Base-by-base conservation (phyloP, 1,140 invertebrate genomes). In the Tetragonula clypearis region DNA sequence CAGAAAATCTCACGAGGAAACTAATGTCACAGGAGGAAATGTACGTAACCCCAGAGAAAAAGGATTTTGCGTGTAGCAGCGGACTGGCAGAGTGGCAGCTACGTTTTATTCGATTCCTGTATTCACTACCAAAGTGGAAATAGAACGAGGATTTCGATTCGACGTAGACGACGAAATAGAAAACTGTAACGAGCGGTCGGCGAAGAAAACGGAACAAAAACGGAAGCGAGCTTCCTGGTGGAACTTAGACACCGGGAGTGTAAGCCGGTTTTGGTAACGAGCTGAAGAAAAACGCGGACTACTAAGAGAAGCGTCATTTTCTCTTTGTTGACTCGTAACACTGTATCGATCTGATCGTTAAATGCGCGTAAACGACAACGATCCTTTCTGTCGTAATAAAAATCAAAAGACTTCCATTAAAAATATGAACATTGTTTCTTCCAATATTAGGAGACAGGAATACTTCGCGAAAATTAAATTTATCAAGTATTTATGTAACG, bases 251-350 rank as follows among this genome's bases (percentile, higher is more conserved):
- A 76, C 49, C 41, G 41, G 41, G 56, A 56, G 19, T 41, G 71
- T 82, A 82, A 82, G 80, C 71, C 49, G 23, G 80, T 65, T 75
- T 66, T 58, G 56, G 71, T 82, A 82, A 82, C 80, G 71, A 82
- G 80, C 80, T 26, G 14, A 35, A 58, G 49, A 82, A 75, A 75
- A 82, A 75, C 71, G 26, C 30, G 58, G 41, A 21, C 15, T 58
- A 55, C 72, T 82, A 82, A 35, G 35, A 82, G 71, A 82, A 82
- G 79, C 71, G 12, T 8, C 14, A 41, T 26, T 82, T 65, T 75
- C 35, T 21, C 69, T 75, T 26, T 55, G 19, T 74, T 41, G 11
- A 23, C 21, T 21, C 5, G 11, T 6, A 49, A n/a, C 69, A 49
- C 12, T 12, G 41, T 71, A 71, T 71, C 41, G 23, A 14, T 1